A percentile compares a stretch with the other conserved stretches of the same genome.
Conservation (phyloP, 35 echinoderm and acorn worm species). For the Apostichopus californicus region DNA sequence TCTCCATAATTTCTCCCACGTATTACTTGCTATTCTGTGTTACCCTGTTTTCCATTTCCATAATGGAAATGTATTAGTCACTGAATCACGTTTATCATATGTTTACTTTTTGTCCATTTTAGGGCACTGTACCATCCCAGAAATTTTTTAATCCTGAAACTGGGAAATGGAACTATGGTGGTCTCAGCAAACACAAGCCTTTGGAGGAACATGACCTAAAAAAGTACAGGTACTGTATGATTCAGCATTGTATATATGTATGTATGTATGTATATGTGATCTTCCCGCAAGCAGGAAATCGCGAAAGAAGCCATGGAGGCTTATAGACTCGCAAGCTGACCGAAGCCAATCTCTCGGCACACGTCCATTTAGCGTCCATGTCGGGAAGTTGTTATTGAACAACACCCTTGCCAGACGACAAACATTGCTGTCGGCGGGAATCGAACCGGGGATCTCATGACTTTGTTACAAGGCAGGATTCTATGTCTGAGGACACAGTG, state of each 20-base stretch:
- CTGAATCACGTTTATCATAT: not conserved
- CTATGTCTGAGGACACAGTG: not conserved
- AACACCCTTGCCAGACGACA: not conserved
- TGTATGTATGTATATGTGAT: not conserved
- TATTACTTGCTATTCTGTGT: too few species aligned
- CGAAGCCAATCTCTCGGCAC: too few species aligned
- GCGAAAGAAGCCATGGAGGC: not conserved
- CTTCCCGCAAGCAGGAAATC: too few species aligned
- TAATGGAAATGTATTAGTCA: not conserved
- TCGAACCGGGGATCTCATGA: not conserved
- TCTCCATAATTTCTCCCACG: too few species aligned
- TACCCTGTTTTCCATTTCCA: too few species aligned
- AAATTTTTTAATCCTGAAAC: not conserved
- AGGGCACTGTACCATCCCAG: too few species aligned
- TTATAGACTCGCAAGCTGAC: not conserved
- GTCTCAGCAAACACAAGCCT: not conserved
- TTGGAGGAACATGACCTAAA: not conserved
- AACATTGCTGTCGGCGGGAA: too few species aligned
- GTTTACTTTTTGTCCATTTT: too few species aligned
- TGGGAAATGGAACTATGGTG: not conserved
- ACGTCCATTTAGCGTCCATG: too few species aligned
- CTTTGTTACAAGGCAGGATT: not conserved
- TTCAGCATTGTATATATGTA: not conserved
- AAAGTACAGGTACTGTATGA: not conserved
- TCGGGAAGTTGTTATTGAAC: too few species aligned